Conservation (phyloP, 1,140 invertebrate species). For the Sarcophaga bullata region DNA sequence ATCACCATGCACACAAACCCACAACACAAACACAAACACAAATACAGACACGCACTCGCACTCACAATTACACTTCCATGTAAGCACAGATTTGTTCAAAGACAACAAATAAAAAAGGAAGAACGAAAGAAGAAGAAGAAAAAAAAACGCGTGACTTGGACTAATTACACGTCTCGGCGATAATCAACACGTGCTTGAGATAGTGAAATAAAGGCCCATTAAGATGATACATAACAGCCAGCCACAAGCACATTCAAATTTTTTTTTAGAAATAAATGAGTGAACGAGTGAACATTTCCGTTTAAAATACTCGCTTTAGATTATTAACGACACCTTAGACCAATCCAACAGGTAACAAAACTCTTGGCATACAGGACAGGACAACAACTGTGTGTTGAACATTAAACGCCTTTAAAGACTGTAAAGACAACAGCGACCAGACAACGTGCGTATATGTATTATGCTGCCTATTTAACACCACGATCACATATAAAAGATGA, state of each 20-base stretch:
- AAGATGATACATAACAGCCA: too few species aligned
- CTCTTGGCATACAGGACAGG: background rate
- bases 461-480: background rate
- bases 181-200: constrained; percentile 17
- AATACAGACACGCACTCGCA: too few species aligned
- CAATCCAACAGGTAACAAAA: background rate
- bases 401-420: background rate
- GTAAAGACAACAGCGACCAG: background rate
- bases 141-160: constrained; percentile 25
- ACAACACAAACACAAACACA: too few species aligned
- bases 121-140: too few species aligned
- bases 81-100: background rate
- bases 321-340: background rate
- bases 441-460: background rate
- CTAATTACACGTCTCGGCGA: constrained; percentile 27
- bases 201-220: too few species aligned
- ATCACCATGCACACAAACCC: background rate
- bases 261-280: too few species aligned
- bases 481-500: constrained; percentile 3
- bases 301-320: background rate
- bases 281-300: too few species aligned
- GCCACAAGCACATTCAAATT: too few species aligned
- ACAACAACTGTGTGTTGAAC: background rate
- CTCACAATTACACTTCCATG: background rate
- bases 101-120: background rate